Evolutionary conservation across 1,140 invertebrate genomes (phyloP).

Genomic region (Ruditapes philippinarum): DNA sequence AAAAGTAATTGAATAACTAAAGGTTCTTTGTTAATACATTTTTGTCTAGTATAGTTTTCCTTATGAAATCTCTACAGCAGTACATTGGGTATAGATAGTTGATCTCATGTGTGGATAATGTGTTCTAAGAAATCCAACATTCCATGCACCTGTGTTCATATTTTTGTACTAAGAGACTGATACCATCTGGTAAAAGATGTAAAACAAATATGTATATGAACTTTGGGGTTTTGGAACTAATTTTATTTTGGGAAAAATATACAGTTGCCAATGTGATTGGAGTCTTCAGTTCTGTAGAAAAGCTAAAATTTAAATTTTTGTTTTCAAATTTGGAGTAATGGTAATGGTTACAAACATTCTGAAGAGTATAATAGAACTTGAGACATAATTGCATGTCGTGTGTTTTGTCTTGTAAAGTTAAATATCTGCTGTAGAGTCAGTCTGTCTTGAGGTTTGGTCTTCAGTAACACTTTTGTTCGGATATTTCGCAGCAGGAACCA

Average conservation of each 20-base stretch:
- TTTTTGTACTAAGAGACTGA: background rate
- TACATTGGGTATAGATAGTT: background rate
- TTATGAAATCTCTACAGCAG: conserved; percentile 67
- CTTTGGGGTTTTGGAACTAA: background rate
- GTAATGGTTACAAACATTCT: too few species aligned
- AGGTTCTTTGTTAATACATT: background rate
- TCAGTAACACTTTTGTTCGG: background rate
- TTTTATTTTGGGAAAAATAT: background rate
- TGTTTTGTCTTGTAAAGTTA: conserved; percentile 14
- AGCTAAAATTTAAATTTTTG: too few species aligned
- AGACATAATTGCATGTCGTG: background rate
- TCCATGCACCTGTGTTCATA: background rate
- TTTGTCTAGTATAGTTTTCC: conserved; percentile 57
- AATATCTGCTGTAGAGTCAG: conserved; percentile 59
- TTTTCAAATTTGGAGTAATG: too few species aligned
- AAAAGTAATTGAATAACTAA: background rate
- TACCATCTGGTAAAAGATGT: background rate
- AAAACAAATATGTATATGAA: background rate
- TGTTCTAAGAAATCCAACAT: conserved; percentile 47
- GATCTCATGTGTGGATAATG: background rate
- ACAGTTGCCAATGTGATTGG: too few species aligned
- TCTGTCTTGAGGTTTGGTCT: conserved; percentile 23
- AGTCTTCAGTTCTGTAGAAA: too few species aligned
- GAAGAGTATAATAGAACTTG: background rate
- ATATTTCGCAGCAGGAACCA: background rate